A percentile compares a stretch with the other conserved stretches of the same genome.
These are phyloP conservation scores for Channa argus DNA, from an alignment of 2,113 vertebrate species.

Conservation along the genomic window DNA sequence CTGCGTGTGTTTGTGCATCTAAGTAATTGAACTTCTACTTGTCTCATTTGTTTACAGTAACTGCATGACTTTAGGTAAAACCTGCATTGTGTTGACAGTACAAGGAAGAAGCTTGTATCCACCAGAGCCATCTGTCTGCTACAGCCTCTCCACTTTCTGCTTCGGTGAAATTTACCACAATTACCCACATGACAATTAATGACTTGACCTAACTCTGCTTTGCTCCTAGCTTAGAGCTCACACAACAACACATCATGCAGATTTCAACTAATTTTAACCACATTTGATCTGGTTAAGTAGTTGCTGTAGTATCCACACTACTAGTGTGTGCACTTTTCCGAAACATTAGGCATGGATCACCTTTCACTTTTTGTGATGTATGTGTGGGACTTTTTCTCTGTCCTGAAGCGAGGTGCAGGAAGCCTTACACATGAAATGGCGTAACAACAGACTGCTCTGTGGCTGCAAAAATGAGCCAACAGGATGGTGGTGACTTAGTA, in stretches of 20 bases:
- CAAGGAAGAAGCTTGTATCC: not conserved
- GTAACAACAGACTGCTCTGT: constrained; percentile 41
- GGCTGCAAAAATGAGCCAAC: constrained; percentile 41
- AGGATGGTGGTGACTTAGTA: not conserved
- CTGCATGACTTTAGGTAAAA: not conserved
- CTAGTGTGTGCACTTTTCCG: not conserved
- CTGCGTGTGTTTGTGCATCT: not conserved
- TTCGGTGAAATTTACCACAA: constrained; percentile 4
- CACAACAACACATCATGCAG: constrained; percentile 13
- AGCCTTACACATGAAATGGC: constrained; percentile 12
- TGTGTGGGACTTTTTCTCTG: not conserved
- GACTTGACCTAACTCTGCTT: constrained; percentile 30
- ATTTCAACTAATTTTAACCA: not conserved
- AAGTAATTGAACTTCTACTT: not conserved
- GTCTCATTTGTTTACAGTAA: not conserved
- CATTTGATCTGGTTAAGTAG: not conserved
- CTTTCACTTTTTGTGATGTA: not conserved
- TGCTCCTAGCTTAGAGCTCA: not conserved
- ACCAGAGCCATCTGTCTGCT: not conserved
- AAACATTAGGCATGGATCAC: not conserved
- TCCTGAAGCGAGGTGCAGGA: constrained; percentile 20
- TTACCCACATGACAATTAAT: constrained; percentile 14
- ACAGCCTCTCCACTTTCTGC: not conserved
- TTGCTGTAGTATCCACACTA: not conserved
- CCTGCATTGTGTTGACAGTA: not conserved